Conservation (phyloP, 2,888 invertebrate genomes). For the Plutella xylostella region DNA sequence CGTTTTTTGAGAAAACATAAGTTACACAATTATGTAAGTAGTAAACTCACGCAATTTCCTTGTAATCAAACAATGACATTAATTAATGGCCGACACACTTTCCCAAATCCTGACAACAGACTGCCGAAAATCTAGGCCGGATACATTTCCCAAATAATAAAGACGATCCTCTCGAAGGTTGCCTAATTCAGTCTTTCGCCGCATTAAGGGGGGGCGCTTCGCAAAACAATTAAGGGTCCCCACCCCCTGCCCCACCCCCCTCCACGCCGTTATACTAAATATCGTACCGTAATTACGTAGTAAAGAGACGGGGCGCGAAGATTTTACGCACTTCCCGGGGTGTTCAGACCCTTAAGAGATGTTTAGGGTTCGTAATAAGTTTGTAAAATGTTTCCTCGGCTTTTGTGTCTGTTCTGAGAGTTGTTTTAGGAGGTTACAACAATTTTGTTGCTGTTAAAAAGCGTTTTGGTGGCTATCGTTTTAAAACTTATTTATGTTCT, state of each 20-base stretch:
- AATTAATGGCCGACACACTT: no score
- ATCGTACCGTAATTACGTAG: slow-evolving; percentile 44
- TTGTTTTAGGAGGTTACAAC: no score
- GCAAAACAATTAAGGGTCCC: slow-evolving; percentile 47
- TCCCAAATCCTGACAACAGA: no score
- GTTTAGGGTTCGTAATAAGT: slow-evolving; percentile 37
- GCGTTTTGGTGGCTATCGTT: no score
- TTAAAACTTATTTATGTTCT: no score
- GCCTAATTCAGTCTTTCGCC: slow-evolving; percentile 31
- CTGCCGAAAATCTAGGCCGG: no score
- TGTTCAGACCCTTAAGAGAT: slow-evolving; percentile 24
- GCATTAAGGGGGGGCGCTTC: slow-evolving; percentile 13
- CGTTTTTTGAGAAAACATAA: no score
- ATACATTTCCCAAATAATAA: slow-evolving; percentile 31
- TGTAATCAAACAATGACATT: no score
- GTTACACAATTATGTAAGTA: no score
- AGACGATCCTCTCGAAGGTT: slow-evolving; percentile 24
- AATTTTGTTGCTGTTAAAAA: no score
- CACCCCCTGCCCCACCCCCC: slow-evolving; percentile 18
- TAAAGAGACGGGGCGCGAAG: slow-evolving; percentile 43
- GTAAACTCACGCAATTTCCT: no score
- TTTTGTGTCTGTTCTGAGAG: neutral
- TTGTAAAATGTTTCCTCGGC: slow-evolving; percentile 22
- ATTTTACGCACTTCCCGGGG: slow-evolving; percentile 52
- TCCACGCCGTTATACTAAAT: neutral